These are phyloP conservation scores for Pteromalus puparum DNA, from an alignment of 1,140 invertebrate genomes.

Conservation along the genomic window DNA sequence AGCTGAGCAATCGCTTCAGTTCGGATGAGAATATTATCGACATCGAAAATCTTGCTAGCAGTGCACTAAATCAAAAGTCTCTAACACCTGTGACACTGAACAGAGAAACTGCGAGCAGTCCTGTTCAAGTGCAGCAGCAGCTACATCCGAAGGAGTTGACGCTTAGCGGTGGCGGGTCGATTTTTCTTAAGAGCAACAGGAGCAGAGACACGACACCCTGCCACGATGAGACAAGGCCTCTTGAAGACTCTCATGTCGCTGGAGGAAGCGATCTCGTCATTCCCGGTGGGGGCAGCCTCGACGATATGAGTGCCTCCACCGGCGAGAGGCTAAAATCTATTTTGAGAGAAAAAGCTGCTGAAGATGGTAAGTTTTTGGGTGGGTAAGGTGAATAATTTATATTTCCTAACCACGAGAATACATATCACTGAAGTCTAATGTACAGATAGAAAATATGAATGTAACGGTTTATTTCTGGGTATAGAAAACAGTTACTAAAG, in stretches of 20 bases:
- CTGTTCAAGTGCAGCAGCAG: constrained; percentile 1
- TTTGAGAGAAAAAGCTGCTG: constrained; percentile 80
- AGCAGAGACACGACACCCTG: constrained; percentile 73
- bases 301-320: constrained; percentile 35
- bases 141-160: constrained; percentile 71
- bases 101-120: not conserved
- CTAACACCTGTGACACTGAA: constrained; percentile 53
- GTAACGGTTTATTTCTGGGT: too few relatives aligned
- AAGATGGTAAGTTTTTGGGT: constrained; percentile 68
- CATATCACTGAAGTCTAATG: too few relatives aligned
- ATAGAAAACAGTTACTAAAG: too few relatives aligned
- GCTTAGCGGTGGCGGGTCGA: constrained; percentile 78
- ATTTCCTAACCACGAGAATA: too few relatives aligned
- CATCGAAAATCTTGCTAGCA: constrained; percentile 77
- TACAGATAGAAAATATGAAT: too few relatives aligned
- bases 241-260: constrained; percentile 64
- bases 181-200: constrained; percentile 83
- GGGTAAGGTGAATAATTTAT: too few relatives aligned
- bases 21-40: constrained; percentile 74
- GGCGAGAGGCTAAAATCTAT: constrained; percentile 81
- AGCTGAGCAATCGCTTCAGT: constrained; percentile 66
- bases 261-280: constrained; percentile 37
- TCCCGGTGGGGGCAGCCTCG: not conserved
- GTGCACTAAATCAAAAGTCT: constrained; percentile 58
- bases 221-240: constrained; percentile 61